Base-by-base conservation (phyloP, 2,888 invertebrate species). In the Drosophila mimica region DNA sequence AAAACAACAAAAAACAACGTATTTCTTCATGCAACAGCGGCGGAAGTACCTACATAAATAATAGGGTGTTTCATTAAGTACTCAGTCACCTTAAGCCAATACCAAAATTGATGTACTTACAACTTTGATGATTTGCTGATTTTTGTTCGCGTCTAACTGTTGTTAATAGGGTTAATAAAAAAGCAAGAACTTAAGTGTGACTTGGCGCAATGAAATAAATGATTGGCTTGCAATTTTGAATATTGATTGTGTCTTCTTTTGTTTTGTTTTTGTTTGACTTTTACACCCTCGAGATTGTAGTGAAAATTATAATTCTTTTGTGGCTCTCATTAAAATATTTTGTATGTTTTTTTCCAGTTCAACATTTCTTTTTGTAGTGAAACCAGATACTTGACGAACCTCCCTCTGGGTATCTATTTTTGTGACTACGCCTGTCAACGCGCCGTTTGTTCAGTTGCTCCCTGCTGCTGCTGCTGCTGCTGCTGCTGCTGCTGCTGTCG, bases 401-500 rank as follows among this genome's bases (percentile, higher is more conserved):
- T 64, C 72, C 79, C 79, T 72, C 73, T 56, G 71, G 59, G 71
- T 73, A 72, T 83, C 83, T 84, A 84, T 84, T 84, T 84, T 85
- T 84, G 83, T 82, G 85, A 70, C 86, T 78, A 68, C 49, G 79
- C 83, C 85, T 85, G 83, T 83, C 83, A 85, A 75, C 83, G 83
- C 81, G 43, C 60, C 57, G 67, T 78, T 75, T 68, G 64, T 28
- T 60, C 75, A 64, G 67, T 67, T 57, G 71, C 75, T 78, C 72
- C 78, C 75, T 78, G 75, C 72, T 74, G 72, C 34, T 56, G 79
- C 51, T 25, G 25, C 25, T 25, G 25, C 25, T 57, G 65, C 74
- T 77, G 74, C 70, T 74, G 71, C 38, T 52, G 79, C 52, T 60
- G 72, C 40, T 53, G 80, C 49, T 59, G 66, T 58, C 62, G 70